Evolutionary conservation across 23 tunicate species (phyloP), one percentile per base, ranked within the genome.

Genomic region (Aplidium turbinatum): DNA sequence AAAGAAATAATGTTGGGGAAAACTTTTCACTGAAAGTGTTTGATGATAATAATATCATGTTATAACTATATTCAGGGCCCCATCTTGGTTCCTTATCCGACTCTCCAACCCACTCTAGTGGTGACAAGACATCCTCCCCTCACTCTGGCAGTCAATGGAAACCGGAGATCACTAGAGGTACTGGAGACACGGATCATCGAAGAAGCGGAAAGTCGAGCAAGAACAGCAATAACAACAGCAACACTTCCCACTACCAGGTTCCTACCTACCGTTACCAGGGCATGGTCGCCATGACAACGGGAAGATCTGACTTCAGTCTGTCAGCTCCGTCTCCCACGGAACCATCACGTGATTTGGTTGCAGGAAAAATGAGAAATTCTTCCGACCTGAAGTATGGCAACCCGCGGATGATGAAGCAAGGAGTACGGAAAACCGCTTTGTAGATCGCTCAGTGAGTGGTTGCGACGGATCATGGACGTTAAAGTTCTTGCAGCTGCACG

Each of bases 361-460:
- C 21, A 25, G 75, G 46, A 68, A 56, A 56, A 27, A n/a, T 68
- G 6, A 6, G 75, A 1, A 25, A 27, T 34, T 9, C 45, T 26
- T 35, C 26, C 55, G 24, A 42, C 1, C 21, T 42, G 38, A 72
- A 51, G 62, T 35, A 46, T 0, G 21, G 47, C 1, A n/a, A 35
- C 34, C 25, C 46, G 16, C 38, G 31, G 38, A 6, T 32, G 29
- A 27, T 66, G 65, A 78, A 78, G 52, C 83, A 78, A 50, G 66
- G 83, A 50, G 72, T 78, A 7, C 52, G 75, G 52, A 78, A 78
- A 52, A 78, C 83, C 18, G 83, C 83, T n/a, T 40, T 78, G 33
- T 78, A 30, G n/a, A n/a, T n/a, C n/a, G n/a, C n/a, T n/a, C n/a
- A n/a, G n/a, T n/a, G n/a, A n/a, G n/a, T n/a, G n/a, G n/a, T n/a